These are phyloP conservation scores for Hymenopus coronatus DNA, from an alignment of 2,888 invertebrate genomes.

Conservation along the genomic window DNA sequence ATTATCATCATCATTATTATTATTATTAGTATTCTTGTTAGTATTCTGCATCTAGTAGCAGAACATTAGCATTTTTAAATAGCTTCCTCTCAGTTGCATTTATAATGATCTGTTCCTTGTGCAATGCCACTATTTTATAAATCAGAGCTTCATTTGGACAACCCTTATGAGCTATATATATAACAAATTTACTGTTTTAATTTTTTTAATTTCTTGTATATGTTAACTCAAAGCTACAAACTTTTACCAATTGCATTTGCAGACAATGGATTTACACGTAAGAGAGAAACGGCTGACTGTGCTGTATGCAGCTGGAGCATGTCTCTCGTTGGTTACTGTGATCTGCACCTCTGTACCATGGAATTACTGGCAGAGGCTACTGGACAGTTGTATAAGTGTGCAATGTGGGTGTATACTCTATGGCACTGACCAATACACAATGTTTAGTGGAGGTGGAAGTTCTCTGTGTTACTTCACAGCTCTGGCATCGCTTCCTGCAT, in stretches of 20 bases:
- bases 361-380: slow-evolving; percentile 29
- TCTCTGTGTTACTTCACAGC: slow-evolving; percentile 44
- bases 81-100: no score
- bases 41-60: no score
- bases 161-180: no score
- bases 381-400: slow-evolving; percentile 29
- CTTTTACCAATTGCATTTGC: background rate
- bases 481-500: slow-evolving; percentile 39
- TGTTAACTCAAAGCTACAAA: no score
- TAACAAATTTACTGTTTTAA: no score
- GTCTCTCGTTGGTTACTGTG: slow-evolving; percentile 17
- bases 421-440: slow-evolving; percentile 43
- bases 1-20: no score
- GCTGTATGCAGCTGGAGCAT: slow-evolving; percentile 5
- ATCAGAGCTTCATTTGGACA: no score
- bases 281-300: slow-evolving; percentile 15
- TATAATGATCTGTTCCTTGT: no score
- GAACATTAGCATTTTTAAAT: no score
- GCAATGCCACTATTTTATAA: no score
- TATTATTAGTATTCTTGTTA: no score
- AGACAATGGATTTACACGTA: background rate
- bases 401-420: slow-evolving; percentile 48
- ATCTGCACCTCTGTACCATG: slow-evolving; percentile 21
- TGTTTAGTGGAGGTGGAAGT: slow-evolving; percentile 46
- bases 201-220: no score